Evolutionary conservation across 1,140 invertebrate genomes (phyloP), one percentile per base, ranked within the genome.

Genomic region (Globodera ellingtonae): DNA sequence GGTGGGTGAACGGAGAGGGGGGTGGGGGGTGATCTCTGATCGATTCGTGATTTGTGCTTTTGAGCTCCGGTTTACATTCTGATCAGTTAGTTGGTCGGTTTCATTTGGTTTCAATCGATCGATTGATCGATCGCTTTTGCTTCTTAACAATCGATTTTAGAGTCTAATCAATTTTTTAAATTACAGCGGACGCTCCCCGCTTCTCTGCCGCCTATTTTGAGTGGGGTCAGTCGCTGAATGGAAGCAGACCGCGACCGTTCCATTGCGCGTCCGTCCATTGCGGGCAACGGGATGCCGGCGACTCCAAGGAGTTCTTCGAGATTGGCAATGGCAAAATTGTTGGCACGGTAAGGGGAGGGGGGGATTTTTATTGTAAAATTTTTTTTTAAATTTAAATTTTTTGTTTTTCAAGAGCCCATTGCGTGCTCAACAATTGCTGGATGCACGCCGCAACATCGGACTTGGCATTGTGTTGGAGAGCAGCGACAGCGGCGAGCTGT

Each of bases 401-500:
- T 15, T 15, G 5, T 62, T 62, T 62, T 62, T 62, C 4, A 62
- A 62, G 56, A n/a, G 5, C 46, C 80, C 80, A 3, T 62, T 81
- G 52, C 78, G 79, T 21, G 69, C 80, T 65, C 80, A 81, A 81
- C 80, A 81, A 46, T 47, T 81, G 35, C 5, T 48, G 56, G 80
- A 81, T 21, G 35, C 67, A 6, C 75, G 80, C 35, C 67, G 66
- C 48, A 52, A 80, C 47, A 81, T 81, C 9, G 80, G 67, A 72
- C 48, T 69, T 15, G 80, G 80, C 9, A 47, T 81, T 50, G 80
- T 69, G 21, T 66, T 81, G 21, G 80, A 81, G 21, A 65, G 56
- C n/a, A 81, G 24, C 44, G 80, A 81, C n/a, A 75, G 77, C n/a
- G 80, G 80, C 8, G 80, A 81, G 50, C 44, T 81, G 47, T 77